Evolutionary conservation across 2,888 invertebrate species (phyloP).

Genomic region (Lepetodrilus schrolli): DNA sequence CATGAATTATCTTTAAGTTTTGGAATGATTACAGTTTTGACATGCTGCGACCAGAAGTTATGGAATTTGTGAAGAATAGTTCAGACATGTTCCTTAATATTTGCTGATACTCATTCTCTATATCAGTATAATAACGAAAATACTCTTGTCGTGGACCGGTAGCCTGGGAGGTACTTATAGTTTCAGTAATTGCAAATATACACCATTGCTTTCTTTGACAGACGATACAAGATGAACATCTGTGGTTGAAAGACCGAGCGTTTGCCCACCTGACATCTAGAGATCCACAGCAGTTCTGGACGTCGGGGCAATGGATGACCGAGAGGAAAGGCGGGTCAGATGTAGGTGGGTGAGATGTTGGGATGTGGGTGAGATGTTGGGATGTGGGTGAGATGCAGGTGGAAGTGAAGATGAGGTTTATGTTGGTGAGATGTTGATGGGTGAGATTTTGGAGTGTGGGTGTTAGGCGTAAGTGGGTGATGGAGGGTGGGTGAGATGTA

Average conservation of each 20-base stretch:
- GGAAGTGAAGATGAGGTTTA: no score
- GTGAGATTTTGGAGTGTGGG: not conserved
- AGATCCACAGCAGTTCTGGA: constrained; percentile 78
- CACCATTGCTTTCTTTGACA: constrained; percentile 30
- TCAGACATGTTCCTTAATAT: no score
- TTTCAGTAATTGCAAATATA: no score
- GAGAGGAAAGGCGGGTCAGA: constrained; percentile 79
- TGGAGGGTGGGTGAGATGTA: not conserved
- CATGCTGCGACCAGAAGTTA: no score
- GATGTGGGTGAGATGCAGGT: not conserved
- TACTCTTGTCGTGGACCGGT: no score
- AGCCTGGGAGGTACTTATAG: no score
- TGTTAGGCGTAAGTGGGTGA: not conserved
- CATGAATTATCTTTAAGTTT: no score
- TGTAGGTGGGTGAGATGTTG: constrained; percentile 74
- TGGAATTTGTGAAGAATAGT: no score
- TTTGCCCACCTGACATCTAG: constrained; percentile 74
- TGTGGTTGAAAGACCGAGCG: constrained; percentile 57
- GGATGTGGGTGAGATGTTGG: not conserved
- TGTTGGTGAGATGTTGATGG: not conserved
- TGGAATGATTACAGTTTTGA: no score
- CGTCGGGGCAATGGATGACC: constrained; percentile 81
- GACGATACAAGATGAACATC: constrained; percentile 43
- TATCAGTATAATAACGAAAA: no score
- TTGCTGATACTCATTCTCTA: no score